Evolutionary conservation across 2,113 vertebrate genomes (phyloP), one percentile per base, ranked within the genome.

Genomic region (Mixornis gularis): DNA sequence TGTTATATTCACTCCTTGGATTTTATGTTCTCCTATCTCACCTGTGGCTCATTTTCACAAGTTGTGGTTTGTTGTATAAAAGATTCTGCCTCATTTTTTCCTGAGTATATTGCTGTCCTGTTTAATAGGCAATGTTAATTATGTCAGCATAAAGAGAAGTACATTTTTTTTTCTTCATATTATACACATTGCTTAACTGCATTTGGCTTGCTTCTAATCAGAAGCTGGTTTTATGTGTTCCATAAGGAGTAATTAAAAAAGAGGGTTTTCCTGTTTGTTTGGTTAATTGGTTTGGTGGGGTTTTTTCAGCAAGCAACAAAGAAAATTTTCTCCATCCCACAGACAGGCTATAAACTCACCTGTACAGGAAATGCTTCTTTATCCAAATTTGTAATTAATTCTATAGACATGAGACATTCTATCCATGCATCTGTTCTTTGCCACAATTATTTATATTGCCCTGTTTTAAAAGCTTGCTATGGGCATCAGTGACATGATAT

Each of bases 51-150:
- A 41, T 60, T 68, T 68, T 30, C 53, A 58, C 18, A 84, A 76
- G 24, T 60, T 63, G 18, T 64, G 60, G 24, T 59, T 80, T 79
- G 30, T 41, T 92, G 73, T 44, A 14, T 21, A 49, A 89, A 34
- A 78, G 44, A 74, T 74, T 59, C 34, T 58, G 64, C 25, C 25
- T 80, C 17, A 11, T 88, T 92, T 81, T 83, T 85, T 60, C 88
- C 38, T 56, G 41, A 51, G 72, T 58, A 16, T 51, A 34, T 58
- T 70, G 20, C 46, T 69, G 44, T 76, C 20, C 56, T 87, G 64
- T 77, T 78, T 92, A 87, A 94, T 36, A 73, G 64, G 48, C 46
- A 65, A 36, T 48, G 9, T 74, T 93, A 94, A 94, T 95, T 92
- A 74, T 44, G 86, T 71, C 70, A 92, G 40, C 49, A 76, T 68